Conservation (phyloP, 2,113 vertebrate genomes). For the Caretta caretta region DNA sequence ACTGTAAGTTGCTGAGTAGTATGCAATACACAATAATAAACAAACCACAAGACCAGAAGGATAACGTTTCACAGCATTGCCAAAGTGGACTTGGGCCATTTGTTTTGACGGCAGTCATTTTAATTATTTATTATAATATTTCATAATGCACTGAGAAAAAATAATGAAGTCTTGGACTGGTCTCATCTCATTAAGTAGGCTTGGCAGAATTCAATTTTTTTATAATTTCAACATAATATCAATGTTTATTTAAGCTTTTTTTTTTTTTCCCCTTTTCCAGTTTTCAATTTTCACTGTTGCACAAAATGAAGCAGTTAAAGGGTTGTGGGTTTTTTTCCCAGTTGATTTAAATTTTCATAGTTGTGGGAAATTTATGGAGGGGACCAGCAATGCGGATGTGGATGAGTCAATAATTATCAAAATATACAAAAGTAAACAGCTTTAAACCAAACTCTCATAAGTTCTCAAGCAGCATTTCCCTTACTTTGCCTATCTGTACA, state of each 20-base stretch:
- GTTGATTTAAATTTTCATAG: neutral
- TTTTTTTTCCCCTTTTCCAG: neutral
- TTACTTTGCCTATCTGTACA: neutral
- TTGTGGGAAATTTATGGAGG: neutral
- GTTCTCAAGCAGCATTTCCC: neutral
- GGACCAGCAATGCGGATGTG: neutral
- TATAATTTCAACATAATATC: neutral
- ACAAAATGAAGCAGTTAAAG: neutral
- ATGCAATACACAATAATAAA: rapidly evolving
- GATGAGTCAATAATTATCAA: neutral
- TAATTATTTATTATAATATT: constrained; percentile 54
- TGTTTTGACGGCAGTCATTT: constrained; percentile 62
- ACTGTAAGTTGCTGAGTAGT: neutral
- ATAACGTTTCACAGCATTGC: neutral
- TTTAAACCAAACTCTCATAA: neutral
- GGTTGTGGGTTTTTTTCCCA: neutral
- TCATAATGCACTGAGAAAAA: constrained; percentile 4
- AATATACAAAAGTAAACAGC: neutral
- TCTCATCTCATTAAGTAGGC: neutral
- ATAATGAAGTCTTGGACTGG: neutral
- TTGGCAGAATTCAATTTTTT: neutral
- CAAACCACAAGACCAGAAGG: neutral
- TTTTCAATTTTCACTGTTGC: neutral
- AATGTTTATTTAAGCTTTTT: neutral
- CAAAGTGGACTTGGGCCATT: constrained; percentile 29